Evolutionary conservation across 2,888 invertebrate genomes (phyloP).

Genomic region (Malachius bipustulatus): DNA sequence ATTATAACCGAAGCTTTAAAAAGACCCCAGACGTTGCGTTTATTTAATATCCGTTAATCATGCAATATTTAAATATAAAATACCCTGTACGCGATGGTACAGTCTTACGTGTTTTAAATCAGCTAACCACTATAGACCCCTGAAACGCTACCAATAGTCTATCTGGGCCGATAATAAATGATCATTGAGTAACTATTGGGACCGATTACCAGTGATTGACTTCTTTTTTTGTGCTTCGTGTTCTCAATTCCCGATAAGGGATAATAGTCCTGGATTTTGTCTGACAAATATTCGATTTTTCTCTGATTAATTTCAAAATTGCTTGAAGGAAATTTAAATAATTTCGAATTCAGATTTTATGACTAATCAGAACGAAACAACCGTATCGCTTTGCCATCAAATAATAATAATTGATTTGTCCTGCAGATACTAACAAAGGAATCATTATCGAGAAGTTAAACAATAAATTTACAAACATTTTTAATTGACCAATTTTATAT

Average conservation of each 20-base stretch:
- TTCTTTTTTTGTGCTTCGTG: not conserved
- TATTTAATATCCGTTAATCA: conserved; percentile 40
- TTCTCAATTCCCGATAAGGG: not conserved
- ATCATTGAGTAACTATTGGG: conserved; percentile 18
- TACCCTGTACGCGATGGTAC: conserved; percentile 38
- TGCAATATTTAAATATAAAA: conserved; percentile 41
- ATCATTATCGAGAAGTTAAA: no score
- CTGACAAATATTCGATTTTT: no score
- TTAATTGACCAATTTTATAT: no score
- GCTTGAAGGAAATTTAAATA: no score
- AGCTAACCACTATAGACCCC: conserved; percentile 19
- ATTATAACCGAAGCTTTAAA: conserved; percentile 37
- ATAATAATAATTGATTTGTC: no score
- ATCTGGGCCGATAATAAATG: conserved; percentile 19
- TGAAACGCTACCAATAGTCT: conserved; percentile 10
- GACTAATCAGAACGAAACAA: no score
- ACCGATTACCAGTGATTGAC: not conserved
- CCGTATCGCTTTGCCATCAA: no score
- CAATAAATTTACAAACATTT: no score
- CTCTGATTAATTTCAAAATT: no score
- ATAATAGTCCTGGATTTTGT: no score
- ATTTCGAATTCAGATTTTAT: no score
- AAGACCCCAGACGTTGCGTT: conserved; percentile 37
- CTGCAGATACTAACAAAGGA: no score
- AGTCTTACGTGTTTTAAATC: conserved; percentile 24